phyloP scores from a whole-genome alignment of 2,888 invertebrate species.

The Leucoptera coffeella region DNA sequence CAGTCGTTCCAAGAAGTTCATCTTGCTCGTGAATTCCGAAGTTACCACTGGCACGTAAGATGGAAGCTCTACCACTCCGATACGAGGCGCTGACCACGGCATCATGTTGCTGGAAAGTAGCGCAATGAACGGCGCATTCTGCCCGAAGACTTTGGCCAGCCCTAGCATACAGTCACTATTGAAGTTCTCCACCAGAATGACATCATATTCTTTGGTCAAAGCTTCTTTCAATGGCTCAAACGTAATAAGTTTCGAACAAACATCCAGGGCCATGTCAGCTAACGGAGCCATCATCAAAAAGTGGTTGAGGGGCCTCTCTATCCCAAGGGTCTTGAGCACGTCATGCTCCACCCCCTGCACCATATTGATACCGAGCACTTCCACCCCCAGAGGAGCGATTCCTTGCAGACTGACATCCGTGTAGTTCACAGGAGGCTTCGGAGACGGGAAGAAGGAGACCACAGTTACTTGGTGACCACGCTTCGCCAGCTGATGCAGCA shows the following conservation, averaged over 20 bases:
- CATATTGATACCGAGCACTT: constrained; percentile 18
- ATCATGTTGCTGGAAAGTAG: constrained; percentile 50
- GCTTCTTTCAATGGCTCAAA: constrained; percentile 25
- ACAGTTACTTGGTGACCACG: constrained; percentile 58
- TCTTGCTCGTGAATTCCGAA: constrained; percentile 29
- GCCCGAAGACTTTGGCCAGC: constrained; percentile 44
- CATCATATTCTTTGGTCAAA: constrained; percentile 49
- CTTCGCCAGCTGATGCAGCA: constrained; percentile 45
- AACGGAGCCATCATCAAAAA: constrained; percentile 19
- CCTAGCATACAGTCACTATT: constrained; percentile 60
- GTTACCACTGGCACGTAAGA: constrained; percentile 49
- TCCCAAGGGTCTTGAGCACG: constrained; percentile 11
- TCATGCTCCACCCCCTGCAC: constrained; percentile 16
- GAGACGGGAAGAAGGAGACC: constrained; percentile 51
- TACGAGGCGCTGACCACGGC: constrained; percentile 45
- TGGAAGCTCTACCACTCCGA: constrained; percentile 41
- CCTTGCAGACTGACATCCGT: constrained; percentile 36
- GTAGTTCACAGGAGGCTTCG: constrained; percentile 33
- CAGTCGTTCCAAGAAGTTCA: constrained; percentile 44
- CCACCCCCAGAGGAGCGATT: constrained; percentile 21
- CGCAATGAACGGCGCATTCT: constrained; percentile 49
- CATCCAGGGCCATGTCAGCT: constrained; percentile 18
- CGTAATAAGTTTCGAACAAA: constrained; percentile 29
- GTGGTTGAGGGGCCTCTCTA: constrained; percentile 17
- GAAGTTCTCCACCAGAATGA: constrained; percentile 57